Conservation (phyloP, 1,140 invertebrate genomes). For the Zaprionus davidi region DNA sequence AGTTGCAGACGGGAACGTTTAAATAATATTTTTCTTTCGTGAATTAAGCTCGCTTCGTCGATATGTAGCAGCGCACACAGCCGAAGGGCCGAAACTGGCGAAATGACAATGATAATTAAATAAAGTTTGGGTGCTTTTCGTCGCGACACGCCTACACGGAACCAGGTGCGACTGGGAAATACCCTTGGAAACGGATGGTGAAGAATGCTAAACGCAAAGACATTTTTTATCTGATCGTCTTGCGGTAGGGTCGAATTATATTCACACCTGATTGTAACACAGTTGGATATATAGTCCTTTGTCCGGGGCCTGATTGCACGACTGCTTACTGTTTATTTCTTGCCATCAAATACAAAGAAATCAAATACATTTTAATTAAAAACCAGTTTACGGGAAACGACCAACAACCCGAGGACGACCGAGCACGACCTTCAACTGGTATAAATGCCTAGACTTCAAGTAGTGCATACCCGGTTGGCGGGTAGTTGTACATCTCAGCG, state of each 20-base stretch:
- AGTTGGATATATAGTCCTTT: slow-evolving; percentile 5
- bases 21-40: slow-evolving; percentile 35
- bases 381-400: slow-evolving; percentile 61
- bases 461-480: background rate
- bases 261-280: slow-evolving; percentile 73
- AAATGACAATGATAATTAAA: slow-evolving; percentile 77
- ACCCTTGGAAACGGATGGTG: slow-evolving; percentile 13
- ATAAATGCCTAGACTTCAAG: background rate
- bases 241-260: slow-evolving; percentile 31
- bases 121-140: slow-evolving; percentile 73
- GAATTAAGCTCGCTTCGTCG: slow-evolving; percentile 15
- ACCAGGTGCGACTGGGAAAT: slow-evolving; percentile 35
- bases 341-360: slow-evolving; percentile 42
- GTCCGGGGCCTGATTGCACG: slow-evolving; percentile 20
- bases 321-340: slow-evolving; percentile 22
- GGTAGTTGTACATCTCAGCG: background rate
- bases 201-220: slow-evolving; percentile 26
- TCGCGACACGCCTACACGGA: slow-evolving; percentile 35
- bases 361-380: slow-evolving; percentile 73
- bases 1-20: background rate
- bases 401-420: background rate
- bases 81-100: slow-evolving; percentile 21
- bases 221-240: slow-evolving; percentile 25
- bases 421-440: slow-evolving; percentile 20
- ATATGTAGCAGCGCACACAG: background rate